phyloP scores from a whole-genome alignment of 2,888 invertebrate genomes.

The Tryphoninae sp. region DNA sequence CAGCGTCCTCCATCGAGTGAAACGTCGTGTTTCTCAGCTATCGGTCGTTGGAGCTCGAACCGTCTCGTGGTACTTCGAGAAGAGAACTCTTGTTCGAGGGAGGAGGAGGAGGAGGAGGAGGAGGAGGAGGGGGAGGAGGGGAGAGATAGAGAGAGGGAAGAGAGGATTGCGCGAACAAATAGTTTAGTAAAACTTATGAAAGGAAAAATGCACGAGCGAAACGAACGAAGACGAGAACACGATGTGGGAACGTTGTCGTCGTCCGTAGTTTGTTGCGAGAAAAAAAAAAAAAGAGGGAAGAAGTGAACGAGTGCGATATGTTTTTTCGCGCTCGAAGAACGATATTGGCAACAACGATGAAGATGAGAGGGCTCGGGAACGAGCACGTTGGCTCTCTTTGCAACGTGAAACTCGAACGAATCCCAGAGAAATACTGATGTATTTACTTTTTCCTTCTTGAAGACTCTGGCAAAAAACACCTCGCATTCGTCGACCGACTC shows the following conservation, averaged over 20 bases:
- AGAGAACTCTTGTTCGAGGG: not conserved
- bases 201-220: constrained; percentile 23
- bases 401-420: not conserved
- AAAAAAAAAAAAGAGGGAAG: not conserved
- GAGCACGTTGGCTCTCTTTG: not conserved
- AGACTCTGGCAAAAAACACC: too few relatives aligned
- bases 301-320: not conserved
- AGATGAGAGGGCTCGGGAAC: not conserved
- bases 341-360: not conserved
- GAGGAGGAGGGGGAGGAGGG: too few relatives aligned
- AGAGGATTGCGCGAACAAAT: constrained; percentile 38
- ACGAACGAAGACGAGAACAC: not conserved
- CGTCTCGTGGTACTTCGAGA: constrained; percentile 18
- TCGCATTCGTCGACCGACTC: too few relatives aligned
- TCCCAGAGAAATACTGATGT: not conserved
- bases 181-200: constrained; percentile 38
- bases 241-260: too few relatives aligned
- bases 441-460: not conserved
- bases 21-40: too few relatives aligned
- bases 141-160: too few relatives aligned
- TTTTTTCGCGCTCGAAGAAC: constrained; percentile 1
- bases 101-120: too few relatives aligned
- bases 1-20: too few relatives aligned
- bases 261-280: not conserved
- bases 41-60: constrained; percentile 6